Percentiles rank a stretch among this genome's conserved stretches.
Evolutionary conservation across 1,140 invertebrate genomes (phyloP).

Genomic region (Bombyx mori): DNA sequence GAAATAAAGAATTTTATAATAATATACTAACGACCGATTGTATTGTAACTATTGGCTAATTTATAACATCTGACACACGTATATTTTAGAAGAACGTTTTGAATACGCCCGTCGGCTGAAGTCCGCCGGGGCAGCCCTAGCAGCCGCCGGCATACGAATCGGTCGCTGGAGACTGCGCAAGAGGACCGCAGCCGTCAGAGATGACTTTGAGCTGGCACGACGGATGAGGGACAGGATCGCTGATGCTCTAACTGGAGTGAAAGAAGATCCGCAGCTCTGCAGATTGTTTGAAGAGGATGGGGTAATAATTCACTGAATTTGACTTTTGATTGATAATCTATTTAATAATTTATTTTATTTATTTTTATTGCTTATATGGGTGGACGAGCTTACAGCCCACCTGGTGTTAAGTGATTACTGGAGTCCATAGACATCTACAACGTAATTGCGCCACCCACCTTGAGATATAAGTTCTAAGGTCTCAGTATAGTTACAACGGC

Average conservation of each 20-base stretch:
- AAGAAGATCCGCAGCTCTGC: slow-evolving; percentile 65
- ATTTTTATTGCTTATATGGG: too few species aligned
- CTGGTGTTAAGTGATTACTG: too few species aligned
- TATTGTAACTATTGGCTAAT: too few species aligned
- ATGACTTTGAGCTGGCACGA: slow-evolving; percentile 92
- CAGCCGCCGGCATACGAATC: slow-evolving; percentile 88
- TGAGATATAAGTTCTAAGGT: too few species aligned
- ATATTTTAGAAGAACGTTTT: slow-evolving; percentile 83
- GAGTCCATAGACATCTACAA: too few species aligned
- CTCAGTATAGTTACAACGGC: too few species aligned
- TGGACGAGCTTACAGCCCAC: too few species aligned
- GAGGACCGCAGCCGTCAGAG: slow-evolving; percentile 88
- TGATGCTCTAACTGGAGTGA: slow-evolving; percentile 63
- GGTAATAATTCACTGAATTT: slow-evolving; percentile 52
- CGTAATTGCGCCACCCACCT: too few species aligned
- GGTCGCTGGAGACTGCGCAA: slow-evolving; percentile 94
- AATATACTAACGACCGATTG: too few species aligned
- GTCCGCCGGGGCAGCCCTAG: slow-evolving; percentile 84
- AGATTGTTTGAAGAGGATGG: slow-evolving; percentile 86
- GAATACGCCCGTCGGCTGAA: slow-evolving; percentile 94
- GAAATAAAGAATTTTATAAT: too few species aligned
- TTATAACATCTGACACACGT: too few species aligned
- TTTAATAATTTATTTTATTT: too few species aligned
- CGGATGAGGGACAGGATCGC: slow-evolving; percentile 92
- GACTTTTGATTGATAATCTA: neutral